Base-by-base conservation (phyloP, 2,113 vertebrate genomes). In the Cavia porcellus region DNA sequence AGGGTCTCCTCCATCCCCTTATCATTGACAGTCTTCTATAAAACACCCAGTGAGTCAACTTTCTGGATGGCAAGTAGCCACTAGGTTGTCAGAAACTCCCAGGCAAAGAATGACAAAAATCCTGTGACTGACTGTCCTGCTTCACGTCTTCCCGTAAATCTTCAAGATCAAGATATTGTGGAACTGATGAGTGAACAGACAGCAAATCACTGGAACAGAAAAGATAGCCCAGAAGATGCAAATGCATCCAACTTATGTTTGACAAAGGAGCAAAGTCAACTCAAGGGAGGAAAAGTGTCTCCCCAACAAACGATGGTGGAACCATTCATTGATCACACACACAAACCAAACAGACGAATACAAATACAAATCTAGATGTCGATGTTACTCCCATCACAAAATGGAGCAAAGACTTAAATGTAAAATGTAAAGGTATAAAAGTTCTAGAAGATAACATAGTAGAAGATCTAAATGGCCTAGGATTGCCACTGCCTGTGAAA, bases 371-470 rank as follows among this genome's bases (percentile, higher is more conserved):
- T n/a, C 47, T 86, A 55, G n/a, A 75, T 24, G 24, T 12, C 68
- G 6, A 82, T 6, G 4, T 89, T 83, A 38, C 19, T 61, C 32
- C 28, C 47, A 80, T 83, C 52, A 35, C 61, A 72, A 94, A 94
- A 61, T 7, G 5, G 7, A 61, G 17, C 35, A 47, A 3, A 83
- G 52, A 70, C 35, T 42, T 70, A 47, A 74, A 80, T 28, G 45
- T 66, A 93, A 93, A 96, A 90, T 15, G n/a, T 59, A 93, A 95
- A 96, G 83, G 35, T 57, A 68, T 32, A 64, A 84, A 89, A 82
- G 70, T 79, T 77, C 59, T 88, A 62, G 24, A 84, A 59, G 50
- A 28, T 70, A 35, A 50, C 42, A 35, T 2, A 81, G 38, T 28
- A 19, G 14, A 86, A 90, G 22, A 28, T 50, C 35, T 61, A 64